These are phyloP conservation scores for Sussaba pulchella DNA, from an alignment of 2,888 invertebrate species.

Conservation along the genomic window DNA sequence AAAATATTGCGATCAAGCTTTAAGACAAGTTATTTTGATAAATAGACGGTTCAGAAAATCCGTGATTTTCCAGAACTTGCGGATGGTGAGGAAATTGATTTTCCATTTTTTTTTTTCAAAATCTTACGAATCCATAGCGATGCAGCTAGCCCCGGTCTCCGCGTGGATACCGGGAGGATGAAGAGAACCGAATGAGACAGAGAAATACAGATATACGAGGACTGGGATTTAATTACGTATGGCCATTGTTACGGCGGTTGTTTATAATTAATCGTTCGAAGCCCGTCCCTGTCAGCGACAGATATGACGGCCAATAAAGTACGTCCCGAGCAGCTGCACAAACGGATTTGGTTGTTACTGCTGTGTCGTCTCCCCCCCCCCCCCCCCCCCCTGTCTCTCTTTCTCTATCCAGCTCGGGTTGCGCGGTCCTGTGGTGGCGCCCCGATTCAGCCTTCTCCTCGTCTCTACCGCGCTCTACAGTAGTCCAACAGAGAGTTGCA, in stretches of 20 bases:
- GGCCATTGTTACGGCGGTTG: conserved; percentile 80
- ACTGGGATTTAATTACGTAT: conserved; percentile 77
- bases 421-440: conserved; percentile 20
- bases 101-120: neutral
- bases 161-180: conserved; percentile 17
- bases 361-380: conserved; percentile 55
- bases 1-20: too few species aligned
- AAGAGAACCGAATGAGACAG: conserved; percentile 30
- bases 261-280: conserved; percentile 82
- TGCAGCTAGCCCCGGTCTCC: neutral
- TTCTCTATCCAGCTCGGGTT: neutral
- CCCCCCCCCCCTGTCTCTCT: conserved; percentile 33
- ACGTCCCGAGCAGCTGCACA: conserved; percentile 78
- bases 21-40: too few species aligned
- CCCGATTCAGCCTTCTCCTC: conserved; percentile 5
- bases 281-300: conserved; percentile 80
- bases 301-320: conserved; percentile 83
- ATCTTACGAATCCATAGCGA: neutral
- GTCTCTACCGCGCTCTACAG: conserved; percentile 7
- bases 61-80: too few species aligned
- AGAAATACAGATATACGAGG: conserved; percentile 15
- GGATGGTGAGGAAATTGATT: too few species aligned
- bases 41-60: too few species aligned
- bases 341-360: conserved; percentile 73
- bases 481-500: conserved; percentile 7